A percentile compares a stretch with the other conserved stretches of the same genome.
Conservation (phyloP, 1,140 invertebrate genomes). For the Trypoxylus dichotomus region DNA sequence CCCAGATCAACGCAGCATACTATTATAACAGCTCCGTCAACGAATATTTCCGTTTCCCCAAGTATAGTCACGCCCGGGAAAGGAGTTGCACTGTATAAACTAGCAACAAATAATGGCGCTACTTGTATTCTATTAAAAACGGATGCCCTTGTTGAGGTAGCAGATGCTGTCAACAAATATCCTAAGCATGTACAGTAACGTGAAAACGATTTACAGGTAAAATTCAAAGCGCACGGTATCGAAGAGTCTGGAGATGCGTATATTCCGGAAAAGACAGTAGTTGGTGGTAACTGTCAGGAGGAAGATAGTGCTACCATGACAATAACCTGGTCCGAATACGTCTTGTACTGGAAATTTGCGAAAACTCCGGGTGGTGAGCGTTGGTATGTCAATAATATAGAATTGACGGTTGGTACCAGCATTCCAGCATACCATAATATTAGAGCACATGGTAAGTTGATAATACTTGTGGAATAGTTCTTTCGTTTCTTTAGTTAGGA, state of each 20-base stretch:
- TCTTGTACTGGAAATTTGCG: constrained; percentile 68
- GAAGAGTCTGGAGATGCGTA: constrained; percentile 48
- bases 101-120: constrained; percentile 43
- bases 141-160: constrained; percentile 51
- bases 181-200: not conserved
- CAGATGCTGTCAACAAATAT: no score
- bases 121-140: constrained; percentile 52
- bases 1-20: constrained; percentile 42
- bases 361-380: constrained; percentile 82
- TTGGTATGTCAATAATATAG: constrained; percentile 78
- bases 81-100: constrained; percentile 43
- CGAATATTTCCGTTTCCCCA: constrained; percentile 34
- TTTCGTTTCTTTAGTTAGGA: not conserved
- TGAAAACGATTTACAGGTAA: constrained; percentile 41
- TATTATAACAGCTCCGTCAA: constrained; percentile 38
- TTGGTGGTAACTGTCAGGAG: constrained; percentile 62
- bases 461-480: not conserved
- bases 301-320: constrained; percentile 69
- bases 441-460: constrained; percentile 28
- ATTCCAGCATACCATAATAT: constrained; percentile 46
- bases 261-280: constrained; percentile 46
- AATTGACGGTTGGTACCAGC: constrained; percentile 61
- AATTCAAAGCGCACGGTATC: constrained; percentile 47
- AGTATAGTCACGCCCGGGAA: constrained; percentile 36
- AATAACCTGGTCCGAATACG: constrained; percentile 71